These are phyloP conservation scores for Porites evermanni DNA, from an alignment of 92 coral and sea anemone genomes.

Conservation along the genomic window DNA sequence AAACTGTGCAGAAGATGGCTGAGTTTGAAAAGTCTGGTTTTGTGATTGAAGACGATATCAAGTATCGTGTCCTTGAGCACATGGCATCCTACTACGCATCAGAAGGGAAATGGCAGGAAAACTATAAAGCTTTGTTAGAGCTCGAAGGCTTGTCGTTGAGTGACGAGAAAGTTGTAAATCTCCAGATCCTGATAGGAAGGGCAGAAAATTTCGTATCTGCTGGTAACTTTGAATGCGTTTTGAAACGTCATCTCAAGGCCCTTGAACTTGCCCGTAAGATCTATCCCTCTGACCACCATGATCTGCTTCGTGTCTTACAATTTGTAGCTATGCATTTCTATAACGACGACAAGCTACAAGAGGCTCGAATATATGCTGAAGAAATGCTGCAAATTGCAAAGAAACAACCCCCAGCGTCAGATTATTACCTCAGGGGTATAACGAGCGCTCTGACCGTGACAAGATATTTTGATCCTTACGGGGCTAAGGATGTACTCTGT, in stretches of 20 bases:
- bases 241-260: no score
- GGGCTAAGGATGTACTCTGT: neutral
- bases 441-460: neutral
- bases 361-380: neutral
- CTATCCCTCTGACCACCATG: no score
- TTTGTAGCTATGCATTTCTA: no score
- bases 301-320: no score
- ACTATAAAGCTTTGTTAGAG: slow-evolving; percentile 7
- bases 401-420: neutral
- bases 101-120: slow-evolving; percentile 18
- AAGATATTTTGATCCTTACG: neutral
- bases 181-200: slow-evolving; percentile 5
- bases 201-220: neutral
- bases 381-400: neutral
- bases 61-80: neutral
- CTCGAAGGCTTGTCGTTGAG: neutral
- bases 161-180: neutral
- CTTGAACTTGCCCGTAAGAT: no score
- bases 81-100: slow-evolving; percentile 16
- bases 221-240: no score
- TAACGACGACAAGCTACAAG: no score
- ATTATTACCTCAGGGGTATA: neutral
- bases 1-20: neutral
- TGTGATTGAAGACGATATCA: neutral
- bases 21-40: neutral